A percentile compares a stretch with the other conserved stretches of the same genome.
Conservation (phyloP, 2,113 vertebrate genomes). For the Accipiter virgatus region DNA sequence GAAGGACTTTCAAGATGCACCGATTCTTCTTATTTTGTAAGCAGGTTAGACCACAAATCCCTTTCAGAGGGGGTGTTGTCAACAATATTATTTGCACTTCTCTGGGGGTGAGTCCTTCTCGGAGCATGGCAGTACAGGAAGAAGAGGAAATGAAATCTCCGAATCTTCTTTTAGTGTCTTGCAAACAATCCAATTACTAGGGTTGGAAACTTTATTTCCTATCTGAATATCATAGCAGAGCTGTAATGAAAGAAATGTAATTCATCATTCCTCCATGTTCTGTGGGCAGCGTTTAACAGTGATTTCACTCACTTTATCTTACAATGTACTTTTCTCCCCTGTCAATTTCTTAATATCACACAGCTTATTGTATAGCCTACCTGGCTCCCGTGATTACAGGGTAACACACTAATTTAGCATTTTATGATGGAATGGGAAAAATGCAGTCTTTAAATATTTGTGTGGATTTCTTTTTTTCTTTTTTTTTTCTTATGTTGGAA, state of each 20-base stretch:
- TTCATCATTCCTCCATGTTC: not conserved
- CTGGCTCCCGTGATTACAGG: not conserved
- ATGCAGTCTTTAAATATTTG: not conserved
- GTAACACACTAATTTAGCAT: not conserved
- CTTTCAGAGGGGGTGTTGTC: not conserved
- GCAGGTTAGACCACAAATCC: not conserved
- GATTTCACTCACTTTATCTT: not conserved
- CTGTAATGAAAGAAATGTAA: not conserved
- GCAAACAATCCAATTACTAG: not conserved
- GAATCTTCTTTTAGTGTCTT: not conserved
- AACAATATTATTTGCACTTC: not conserved
- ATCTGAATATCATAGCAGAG: not conserved
- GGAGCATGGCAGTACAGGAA: not conserved
- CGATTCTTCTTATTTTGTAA: not conserved
- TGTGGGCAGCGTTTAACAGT: not conserved
- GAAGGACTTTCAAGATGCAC: not conserved
- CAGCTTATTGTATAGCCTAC: not conserved
- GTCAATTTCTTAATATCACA: not conserved
- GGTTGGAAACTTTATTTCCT: not conserved
- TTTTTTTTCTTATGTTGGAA: not conserved
- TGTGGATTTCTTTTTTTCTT: not conserved
- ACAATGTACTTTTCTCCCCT: not conserved
- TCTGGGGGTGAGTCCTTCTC: not conserved
- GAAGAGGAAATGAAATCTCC: not conserved
- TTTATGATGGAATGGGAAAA: not conserved